These are phyloP conservation scores for Labeo catla DNA, from an alignment of 2,113 vertebrate genomes.

Conservation along the genomic window DNA sequence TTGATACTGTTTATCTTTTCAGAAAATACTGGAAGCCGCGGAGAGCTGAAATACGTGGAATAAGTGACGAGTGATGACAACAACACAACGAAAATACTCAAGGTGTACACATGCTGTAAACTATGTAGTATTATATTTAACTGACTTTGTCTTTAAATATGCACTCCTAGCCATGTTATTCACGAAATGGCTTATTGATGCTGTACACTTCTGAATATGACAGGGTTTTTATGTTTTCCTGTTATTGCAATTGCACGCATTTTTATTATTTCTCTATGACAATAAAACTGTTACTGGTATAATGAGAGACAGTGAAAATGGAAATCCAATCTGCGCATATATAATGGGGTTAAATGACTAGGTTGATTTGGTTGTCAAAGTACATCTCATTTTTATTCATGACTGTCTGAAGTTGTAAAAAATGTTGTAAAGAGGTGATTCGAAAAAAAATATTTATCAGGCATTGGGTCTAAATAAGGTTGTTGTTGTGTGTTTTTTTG, in stretches of 20 bases:
- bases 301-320: background rate
- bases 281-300: background rate
- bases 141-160: conserved; percentile 1
- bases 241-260: background rate
- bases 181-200: conserved; percentile 12
- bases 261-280: background rate
- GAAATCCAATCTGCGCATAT: background rate
- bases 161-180: conserved; percentile 25
- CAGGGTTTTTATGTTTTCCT: conserved; percentile 16
- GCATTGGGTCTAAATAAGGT: background rate
- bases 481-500: background rate
- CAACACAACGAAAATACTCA: background rate
- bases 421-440: background rate
- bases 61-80: conserved; percentile 60
- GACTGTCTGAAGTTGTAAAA: background rate
- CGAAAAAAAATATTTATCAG: background rate
- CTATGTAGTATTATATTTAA: conserved; percentile 39
- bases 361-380: background rate
- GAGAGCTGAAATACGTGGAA: conserved; percentile 54
- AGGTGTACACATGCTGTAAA: conserved; percentile 47
- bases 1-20: conserved; percentile 27
- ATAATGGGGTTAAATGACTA: background rate
- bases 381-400: background rate
- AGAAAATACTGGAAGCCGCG: conserved; percentile 51
- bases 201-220: background rate